phyloP scores from a whole-genome alignment of 2,797 vertebrate genomes.

The Coluber constrictor region DNA sequence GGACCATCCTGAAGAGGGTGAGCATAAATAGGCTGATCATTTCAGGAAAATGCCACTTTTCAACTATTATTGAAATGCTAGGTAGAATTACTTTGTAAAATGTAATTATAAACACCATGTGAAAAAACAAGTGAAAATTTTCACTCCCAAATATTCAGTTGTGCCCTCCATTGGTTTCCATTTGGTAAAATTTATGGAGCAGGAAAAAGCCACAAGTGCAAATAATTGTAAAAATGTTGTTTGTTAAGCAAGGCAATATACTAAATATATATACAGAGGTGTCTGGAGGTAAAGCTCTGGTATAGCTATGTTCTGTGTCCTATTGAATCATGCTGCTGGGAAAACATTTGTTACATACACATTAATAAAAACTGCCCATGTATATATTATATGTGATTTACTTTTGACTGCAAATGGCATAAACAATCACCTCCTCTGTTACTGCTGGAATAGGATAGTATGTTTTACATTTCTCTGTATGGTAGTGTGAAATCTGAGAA shows the following conservation, averaged over 20 bases:
- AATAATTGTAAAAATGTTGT: not conserved
- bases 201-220: not conserved
- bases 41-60: not conserved
- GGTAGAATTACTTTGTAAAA: not conserved
- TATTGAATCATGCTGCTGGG: not conserved
- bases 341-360: not conserved
- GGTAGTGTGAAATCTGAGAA: slow-evolving; percentile 22
- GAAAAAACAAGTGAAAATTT: not conserved
- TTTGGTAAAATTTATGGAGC: not conserved
- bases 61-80: not conserved
- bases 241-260: not conserved
- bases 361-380: slow-evolving; percentile 21
- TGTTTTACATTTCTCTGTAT: slow-evolving; percentile 16
- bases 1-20: not conserved
- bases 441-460: fast-evolving
- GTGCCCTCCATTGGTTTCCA: not conserved
- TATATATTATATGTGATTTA: not conserved
- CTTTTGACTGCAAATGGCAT: not conserved
- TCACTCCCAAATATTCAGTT: not conserved
- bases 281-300: not conserved
- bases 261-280: slow-evolving; percentile 18
- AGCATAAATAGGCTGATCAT: not conserved
- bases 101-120: not conserved
- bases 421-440: not conserved
- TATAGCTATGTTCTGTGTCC: fast-evolving